phyloP scores from a whole-genome alignment of 2,888 invertebrate species.

The Erebia epiphron region DNA sequence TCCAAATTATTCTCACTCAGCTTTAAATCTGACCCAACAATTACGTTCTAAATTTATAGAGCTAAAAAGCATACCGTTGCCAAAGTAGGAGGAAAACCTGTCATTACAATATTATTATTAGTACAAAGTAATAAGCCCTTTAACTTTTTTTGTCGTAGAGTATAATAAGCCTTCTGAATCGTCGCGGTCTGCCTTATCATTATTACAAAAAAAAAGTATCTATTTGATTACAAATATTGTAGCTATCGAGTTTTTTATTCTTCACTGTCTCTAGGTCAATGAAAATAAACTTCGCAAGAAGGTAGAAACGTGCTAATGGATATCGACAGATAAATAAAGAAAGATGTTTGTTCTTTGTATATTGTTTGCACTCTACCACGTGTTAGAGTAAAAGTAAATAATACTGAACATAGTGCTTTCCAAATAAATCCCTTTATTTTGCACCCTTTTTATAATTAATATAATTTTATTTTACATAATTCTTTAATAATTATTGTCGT shows the following conservation, averaged over 20 bases:
- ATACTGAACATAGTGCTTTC: background rate
- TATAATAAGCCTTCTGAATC: too few relatives aligned
- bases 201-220: too few relatives aligned
- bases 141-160: too few relatives aligned
- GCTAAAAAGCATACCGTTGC: too few relatives aligned
- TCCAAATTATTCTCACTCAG: background rate
- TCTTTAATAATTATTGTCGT: too few relatives aligned
- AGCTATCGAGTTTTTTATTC: background rate
- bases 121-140: too few relatives aligned
- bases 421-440: background rate
- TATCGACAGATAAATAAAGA: slow-evolving; percentile 3
- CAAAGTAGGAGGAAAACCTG: too few relatives aligned
- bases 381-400: background rate
- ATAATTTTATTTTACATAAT: too few relatives aligned
- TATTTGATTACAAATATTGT: background rate
- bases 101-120: too few relatives aligned
- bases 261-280: slow-evolving; percentile 2
- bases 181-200: too few relatives aligned
- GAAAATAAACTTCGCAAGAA: background rate
- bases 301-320: slow-evolving; percentile 7
- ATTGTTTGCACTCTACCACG: slow-evolving; percentile 1
- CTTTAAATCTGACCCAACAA: background rate
- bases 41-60: slow-evolving; percentile 1
- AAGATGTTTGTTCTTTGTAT: background rate
- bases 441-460: background rate